A percentile compares a stretch with the other conserved stretches of the same genome.
Conservation (phyloP, 2,113 vertebrate species). For the Indicator maculatus region DNA sequence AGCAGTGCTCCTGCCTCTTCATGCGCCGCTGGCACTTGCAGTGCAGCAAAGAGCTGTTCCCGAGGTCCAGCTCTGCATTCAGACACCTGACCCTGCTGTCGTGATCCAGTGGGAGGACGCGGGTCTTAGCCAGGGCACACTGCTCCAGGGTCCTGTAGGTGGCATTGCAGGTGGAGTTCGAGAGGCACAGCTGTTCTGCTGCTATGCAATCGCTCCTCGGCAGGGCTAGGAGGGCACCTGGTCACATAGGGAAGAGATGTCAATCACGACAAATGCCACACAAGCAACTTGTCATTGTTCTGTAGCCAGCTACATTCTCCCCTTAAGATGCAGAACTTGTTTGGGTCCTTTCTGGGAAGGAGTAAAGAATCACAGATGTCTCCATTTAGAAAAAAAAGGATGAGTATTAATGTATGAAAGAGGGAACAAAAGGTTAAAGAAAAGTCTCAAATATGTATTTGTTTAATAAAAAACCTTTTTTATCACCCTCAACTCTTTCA, state of each 20-base stretch:
- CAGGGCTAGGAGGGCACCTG: conserved; percentile 65
- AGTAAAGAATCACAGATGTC: background rate
- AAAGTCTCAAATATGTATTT: background rate
- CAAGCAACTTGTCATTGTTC: background rate
- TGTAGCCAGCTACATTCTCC: background rate
- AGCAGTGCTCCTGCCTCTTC: conserved; percentile 86
- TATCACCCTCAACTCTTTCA: background rate
- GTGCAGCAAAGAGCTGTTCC: conserved; percentile 81
- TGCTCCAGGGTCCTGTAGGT: conserved; percentile 81
- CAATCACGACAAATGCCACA: background rate
- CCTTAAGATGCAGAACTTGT: background rate
- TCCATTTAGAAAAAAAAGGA: background rate
- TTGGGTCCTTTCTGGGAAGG: background rate
- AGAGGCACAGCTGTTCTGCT: conserved; percentile 83
- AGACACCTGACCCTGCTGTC: conserved; percentile 79
- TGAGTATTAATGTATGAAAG: background rate
- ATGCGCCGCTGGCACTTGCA: conserved; percentile 89
- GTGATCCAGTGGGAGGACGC: conserved; percentile 56
- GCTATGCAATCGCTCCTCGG: conserved; percentile 77
- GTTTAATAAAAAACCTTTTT: background rate
- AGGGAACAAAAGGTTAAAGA: background rate
- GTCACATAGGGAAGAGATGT: background rate
- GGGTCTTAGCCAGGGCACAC: conserved; percentile 76
- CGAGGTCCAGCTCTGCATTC: conserved; percentile 80
- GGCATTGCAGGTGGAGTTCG: conserved; percentile 78